These are phyloP conservation scores for Oreochromis spilurus DNA, from an alignment of 2,113 vertebrate genomes.

Conservation along the genomic window DNA sequence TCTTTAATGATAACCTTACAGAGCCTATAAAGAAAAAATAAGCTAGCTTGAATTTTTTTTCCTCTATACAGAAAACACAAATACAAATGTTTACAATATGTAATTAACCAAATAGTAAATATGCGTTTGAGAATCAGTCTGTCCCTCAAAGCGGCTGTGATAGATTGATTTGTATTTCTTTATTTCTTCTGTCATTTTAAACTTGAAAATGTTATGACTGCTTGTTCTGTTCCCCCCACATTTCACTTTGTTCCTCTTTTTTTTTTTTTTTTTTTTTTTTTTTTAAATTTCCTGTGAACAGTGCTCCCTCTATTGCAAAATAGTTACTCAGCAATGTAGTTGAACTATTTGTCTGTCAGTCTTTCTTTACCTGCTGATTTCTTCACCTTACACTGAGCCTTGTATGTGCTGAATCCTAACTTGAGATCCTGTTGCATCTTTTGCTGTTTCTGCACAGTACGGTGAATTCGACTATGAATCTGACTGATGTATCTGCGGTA, in stretches of 20 bases:
- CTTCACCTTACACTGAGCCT: slow-evolving; percentile 48
- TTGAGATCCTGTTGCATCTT: background rate
- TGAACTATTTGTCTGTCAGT: background rate
- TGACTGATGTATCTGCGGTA: background rate
- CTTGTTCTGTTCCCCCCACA: background rate
- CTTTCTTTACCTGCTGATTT: slow-evolving; percentile 35
- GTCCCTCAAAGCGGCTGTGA: slow-evolving; percentile 54
- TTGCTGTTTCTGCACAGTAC: slow-evolving; percentile 9
- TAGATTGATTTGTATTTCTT: slow-evolving; percentile 52
- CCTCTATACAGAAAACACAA: slow-evolving; percentile 67
- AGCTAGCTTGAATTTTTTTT: slow-evolving; percentile 72
- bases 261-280: background rate
- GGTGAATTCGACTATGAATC: background rate
- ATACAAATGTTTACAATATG: slow-evolving; percentile 76
- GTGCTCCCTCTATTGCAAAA: slow-evolving; percentile 65
- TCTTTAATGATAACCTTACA: slow-evolving; percentile 68
- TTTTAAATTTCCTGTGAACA: slow-evolving; percentile 23
- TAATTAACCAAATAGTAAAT: slow-evolving; percentile 77
- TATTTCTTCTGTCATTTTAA: slow-evolving; percentile 65
- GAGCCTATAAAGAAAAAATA: slow-evolving; percentile 75
- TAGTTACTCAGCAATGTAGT: background rate
- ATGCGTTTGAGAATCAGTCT: slow-evolving; percentile 57
- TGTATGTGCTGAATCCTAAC: slow-evolving; percentile 26
- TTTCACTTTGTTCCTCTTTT: background rate
- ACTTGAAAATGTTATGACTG: slow-evolving; percentile 71